Conservation (phyloP, 2,888 invertebrate genomes). For the Sarcophaga rosellei region DNA sequence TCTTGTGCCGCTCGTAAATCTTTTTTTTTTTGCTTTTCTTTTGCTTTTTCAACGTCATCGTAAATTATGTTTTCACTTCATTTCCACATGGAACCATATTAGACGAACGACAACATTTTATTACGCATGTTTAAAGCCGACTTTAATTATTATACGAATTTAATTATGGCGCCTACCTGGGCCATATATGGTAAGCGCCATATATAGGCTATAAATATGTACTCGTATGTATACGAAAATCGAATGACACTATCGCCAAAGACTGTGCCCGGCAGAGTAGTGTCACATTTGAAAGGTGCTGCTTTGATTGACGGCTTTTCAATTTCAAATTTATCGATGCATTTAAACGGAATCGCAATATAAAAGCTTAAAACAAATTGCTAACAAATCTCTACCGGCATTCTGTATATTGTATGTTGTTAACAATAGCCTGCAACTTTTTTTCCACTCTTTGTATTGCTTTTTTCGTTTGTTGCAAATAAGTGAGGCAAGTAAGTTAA, state of each 20-base stretch:
- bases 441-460: no score
- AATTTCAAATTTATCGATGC: neutral
- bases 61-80: slow-evolving; percentile 19
- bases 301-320: neutral
- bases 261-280: neutral
- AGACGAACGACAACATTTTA: neutral
- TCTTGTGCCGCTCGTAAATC: slow-evolving; percentile 25
- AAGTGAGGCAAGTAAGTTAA: neutral
- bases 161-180: slow-evolving; percentile 37
- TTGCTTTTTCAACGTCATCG: neutral
- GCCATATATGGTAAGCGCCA: neutral
- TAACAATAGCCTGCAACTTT: neutral
- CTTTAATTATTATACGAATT: slow-evolving; percentile 43
- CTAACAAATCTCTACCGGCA: neutral
- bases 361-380: neutral
- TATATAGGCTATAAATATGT: neutral
- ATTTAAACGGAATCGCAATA: neutral
- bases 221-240: neutral
- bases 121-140: slow-evolving; percentile 23
- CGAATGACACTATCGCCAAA: neutral
- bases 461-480: neutral
- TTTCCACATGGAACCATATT: neutral
- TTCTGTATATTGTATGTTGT: neutral
- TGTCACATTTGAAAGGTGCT: neutral
- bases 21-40: neutral